Percentiles rank a stretch among this genome's conserved stretches.
phyloP scores from a whole-genome alignment of 1,140 invertebrate genomes.

The Saccostrea glomerata region DNA sequence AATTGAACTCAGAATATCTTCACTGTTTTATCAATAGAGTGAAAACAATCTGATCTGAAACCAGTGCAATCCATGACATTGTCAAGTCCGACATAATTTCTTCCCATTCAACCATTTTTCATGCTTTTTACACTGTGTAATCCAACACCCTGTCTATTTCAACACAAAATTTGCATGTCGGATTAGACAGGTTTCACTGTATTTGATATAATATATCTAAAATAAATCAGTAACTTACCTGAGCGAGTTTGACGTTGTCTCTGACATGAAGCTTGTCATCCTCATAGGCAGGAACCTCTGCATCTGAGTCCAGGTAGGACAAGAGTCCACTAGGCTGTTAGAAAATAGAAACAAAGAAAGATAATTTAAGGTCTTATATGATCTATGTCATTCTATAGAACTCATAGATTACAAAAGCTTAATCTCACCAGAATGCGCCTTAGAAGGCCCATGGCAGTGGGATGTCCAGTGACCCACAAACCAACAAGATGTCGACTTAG shows the following conservation, averaged over 20 bases:
- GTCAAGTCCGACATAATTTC: too few species aligned
- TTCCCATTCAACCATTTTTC: too few species aligned
- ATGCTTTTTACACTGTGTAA: too few species aligned
- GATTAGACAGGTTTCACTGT: too few species aligned
- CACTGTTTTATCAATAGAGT: too few species aligned
- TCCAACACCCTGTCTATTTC: too few species aligned
- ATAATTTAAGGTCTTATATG: not conserved
- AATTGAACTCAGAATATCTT: too few species aligned
- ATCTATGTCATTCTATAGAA: not conserved
- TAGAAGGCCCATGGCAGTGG: conserved; percentile 92
- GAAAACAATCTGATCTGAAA: too few species aligned
- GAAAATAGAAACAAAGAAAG: conserved; percentile 51
- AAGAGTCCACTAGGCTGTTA: conserved; percentile 88
- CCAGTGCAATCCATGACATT: too few species aligned
- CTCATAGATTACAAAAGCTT: not conserved
- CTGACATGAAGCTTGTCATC: conserved; percentile 90
- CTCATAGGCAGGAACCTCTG: conserved; percentile 89
- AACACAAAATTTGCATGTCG: too few species aligned
- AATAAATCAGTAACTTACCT: conserved; percentile 82
- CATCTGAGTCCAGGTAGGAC: conserved; percentile 92
- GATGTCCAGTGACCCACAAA: conserved; percentile 97
- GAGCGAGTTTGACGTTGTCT: conserved; percentile 97
- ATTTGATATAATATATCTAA: not conserved
- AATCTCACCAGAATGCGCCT: conserved; percentile 90
- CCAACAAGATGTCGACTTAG: conserved; percentile 97